These are phyloP conservation scores for Cataglyphis albicans DNA, from an alignment of 2,888 invertebrate genomes.

Conservation along the genomic window DNA sequence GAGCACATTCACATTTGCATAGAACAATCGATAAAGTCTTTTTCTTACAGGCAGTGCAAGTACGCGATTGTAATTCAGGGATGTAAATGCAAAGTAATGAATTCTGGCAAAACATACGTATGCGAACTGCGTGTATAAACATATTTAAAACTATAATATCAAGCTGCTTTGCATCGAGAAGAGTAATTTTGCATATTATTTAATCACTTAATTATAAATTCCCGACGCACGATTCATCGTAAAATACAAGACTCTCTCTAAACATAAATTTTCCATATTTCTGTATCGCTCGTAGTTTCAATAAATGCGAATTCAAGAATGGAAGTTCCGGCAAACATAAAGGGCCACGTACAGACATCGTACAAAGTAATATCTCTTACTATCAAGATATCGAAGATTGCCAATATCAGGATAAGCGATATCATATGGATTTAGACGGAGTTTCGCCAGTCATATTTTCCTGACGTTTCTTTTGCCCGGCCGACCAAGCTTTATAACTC, in stretches of 20 bases:
- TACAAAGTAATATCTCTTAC: slow-evolving; percentile 54
- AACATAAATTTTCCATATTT: slow-evolving; percentile 30
- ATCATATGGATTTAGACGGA: slow-evolving; percentile 51
- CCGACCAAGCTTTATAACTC: slow-evolving; percentile 42
- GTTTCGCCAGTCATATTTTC: slow-evolving; percentile 36
- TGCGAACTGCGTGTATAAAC: neutral
- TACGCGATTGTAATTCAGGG: slow-evolving; percentile 32
- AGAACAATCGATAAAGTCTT: slow-evolving; percentile 49
- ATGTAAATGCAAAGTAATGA: slow-evolving; percentile 36
- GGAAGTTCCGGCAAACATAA: slow-evolving; percentile 51
- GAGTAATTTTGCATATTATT: slow-evolving; percentile 24
- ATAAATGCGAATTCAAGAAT: slow-evolving; percentile 52
- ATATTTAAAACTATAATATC: slow-evolving; percentile 30
- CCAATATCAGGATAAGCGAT: slow-evolving; percentile 54
- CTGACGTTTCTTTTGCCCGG: slow-evolving; percentile 30
- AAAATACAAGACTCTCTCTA: slow-evolving; percentile 14
- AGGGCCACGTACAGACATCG: slow-evolving; percentile 40
- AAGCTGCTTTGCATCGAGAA: neutral
- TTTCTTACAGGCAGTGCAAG: slow-evolving; percentile 35
- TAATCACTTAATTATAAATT: slow-evolving; percentile 23
- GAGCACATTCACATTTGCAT: slow-evolving; percentile 54
- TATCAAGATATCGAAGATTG: slow-evolving; percentile 53
- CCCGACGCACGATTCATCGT: neutral
- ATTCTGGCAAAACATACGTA: slow-evolving; percentile 3
- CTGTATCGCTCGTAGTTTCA: slow-evolving; percentile 39